Conservation (phyloP, 92 coral and sea anemone genomes). For the Porites lobata region DNA sequence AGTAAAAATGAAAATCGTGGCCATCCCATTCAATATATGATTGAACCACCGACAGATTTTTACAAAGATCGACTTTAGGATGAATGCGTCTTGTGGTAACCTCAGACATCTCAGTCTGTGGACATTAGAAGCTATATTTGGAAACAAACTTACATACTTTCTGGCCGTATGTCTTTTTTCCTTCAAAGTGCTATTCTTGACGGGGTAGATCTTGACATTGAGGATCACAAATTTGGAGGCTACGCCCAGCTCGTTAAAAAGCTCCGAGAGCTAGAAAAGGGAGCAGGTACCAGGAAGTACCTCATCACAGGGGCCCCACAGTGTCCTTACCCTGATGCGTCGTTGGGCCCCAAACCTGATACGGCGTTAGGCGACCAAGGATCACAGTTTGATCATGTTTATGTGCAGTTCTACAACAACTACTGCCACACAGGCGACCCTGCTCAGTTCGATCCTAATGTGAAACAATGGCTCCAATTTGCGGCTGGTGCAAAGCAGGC, state of each 20-base stretch:
- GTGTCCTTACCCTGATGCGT: constrained; percentile 55
- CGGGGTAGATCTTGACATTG: constrained; percentile 58
- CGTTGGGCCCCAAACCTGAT: constrained; percentile 46
- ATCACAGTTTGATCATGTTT: constrained; percentile 45
- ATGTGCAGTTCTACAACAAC: constrained; percentile 73
- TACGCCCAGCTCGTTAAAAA: constrained; percentile 46
- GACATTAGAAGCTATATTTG: too few relatives aligned
- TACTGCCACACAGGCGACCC: constrained; percentile 63
- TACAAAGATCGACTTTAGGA: too few relatives aligned
- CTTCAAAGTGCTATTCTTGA: constrained; percentile 47
- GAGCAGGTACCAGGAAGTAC: constrained; percentile 36
- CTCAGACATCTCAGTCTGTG: too few relatives aligned
- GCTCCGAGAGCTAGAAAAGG: constrained; percentile 46
- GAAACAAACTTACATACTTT: neutral
- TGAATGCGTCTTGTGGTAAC: too few relatives aligned
- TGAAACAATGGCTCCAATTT: constrained; percentile 55
- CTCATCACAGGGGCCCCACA: constrained; percentile 62
- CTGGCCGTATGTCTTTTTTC: constrained; percentile 2
- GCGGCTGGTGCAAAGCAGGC: constrained; percentile 6
- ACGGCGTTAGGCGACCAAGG: constrained; percentile 42
- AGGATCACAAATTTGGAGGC: constrained; percentile 35
- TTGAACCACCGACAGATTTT: too few relatives aligned
- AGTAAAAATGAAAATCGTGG: too few relatives aligned
- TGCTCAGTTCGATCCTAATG: constrained; percentile 16
- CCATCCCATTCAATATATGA: too few relatives aligned